Base-by-base conservation (phyloP, 2,888 invertebrate species). In the Epirrhoe tristata region DNA sequence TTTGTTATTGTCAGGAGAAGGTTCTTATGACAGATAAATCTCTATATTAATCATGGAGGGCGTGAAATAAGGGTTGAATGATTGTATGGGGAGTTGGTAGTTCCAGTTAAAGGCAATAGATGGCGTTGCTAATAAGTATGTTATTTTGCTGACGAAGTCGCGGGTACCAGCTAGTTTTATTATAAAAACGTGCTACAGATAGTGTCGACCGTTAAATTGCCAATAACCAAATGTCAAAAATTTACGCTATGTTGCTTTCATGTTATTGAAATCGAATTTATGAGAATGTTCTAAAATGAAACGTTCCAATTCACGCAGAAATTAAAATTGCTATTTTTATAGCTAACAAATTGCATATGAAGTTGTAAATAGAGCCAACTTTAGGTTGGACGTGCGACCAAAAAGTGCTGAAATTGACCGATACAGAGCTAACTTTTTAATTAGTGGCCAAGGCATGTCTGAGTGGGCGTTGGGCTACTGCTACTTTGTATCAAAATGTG, bases 331-430 rank as follows among this genome's bases (percentile, higher is more conserved):
- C 54, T n/a, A n/a, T n/a, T n/a, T 63, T 60, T 51, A 55, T 46
- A 69, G 61, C 62, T 67, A 66, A 71, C 69, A 69, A 70, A 73
- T 70, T 71, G 73, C 69, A 70, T 66, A 66, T 67, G 66, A 66
- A 73, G 69, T 76, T 74, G 75, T 73, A 74, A 76, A 75, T 72
- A 68, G 70, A 63, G 61, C 48, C 58, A 71, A 74, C 74, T 75
- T 74, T 74, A 59, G 63, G 71, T 66, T 34, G 66, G 64, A 53
- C 59, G 59, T 48, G 57, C 48, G 48, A 67, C 69, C 63, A 74
- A 77, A 77, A 76, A 74, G 73, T 72, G 68, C 71, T 71, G 65
- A 74, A 79, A 79, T 77, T 69, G 73, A 66, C 73, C 69, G 61
- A 58, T 58, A 63, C 74, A 71, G 71, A 66, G 67, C 67, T 73